These are phyloP conservation scores for Darevskia nairensis DNA, from an alignment of 2,797 vertebrate genomes.

Conservation along the genomic window DNA sequence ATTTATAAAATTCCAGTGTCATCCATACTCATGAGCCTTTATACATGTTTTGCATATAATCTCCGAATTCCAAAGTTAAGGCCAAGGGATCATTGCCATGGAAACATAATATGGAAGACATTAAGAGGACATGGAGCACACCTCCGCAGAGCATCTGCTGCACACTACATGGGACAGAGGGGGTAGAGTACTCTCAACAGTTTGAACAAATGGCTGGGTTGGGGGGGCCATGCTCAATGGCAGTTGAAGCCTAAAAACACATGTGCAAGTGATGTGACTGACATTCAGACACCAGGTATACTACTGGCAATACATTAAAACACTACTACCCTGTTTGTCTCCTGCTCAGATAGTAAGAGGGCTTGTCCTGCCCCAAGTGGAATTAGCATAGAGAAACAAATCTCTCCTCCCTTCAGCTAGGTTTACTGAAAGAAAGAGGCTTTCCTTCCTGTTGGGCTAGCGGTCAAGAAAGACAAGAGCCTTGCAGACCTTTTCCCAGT, in stretches of 20 bases:
- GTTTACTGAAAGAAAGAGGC: conserved; percentile 9
- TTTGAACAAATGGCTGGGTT: conserved; percentile 54
- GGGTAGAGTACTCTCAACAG: conserved; percentile 63
- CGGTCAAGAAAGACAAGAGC: conserved; percentile 7
- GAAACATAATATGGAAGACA: conserved; percentile 90
- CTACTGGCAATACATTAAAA: conserved; percentile 37
- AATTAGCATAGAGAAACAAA: conserved; percentile 16
- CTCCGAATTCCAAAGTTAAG: conserved; percentile 94
- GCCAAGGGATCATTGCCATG: conserved; percentile 93
- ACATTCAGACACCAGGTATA: conserved; percentile 46
- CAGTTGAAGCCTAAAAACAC: conserved; percentile 60
- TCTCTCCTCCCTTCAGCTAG: conserved; percentile 1
- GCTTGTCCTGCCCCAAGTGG: conserved; percentile 13
- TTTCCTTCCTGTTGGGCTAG: background rate
- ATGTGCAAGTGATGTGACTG: conserved; percentile 54
- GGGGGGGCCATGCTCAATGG: conserved; percentile 58
- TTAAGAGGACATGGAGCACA: conserved; percentile 70
- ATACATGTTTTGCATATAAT: conserved; percentile 87
- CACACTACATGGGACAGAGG: conserved; percentile 36
- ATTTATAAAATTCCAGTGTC: conserved; percentile 95
- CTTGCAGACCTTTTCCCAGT: conserved; percentile 18
- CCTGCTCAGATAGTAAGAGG: conserved; percentile 26
- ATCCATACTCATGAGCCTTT: conserved; percentile 88
- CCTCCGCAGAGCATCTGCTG: conserved; percentile 60
- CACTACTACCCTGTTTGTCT: conserved; percentile 40